A percentile compares a stretch with the other conserved stretches of the same genome.
Conservation (phyloP, 2,113 vertebrate species). For the Oncorhynchus kisutch region DNA sequence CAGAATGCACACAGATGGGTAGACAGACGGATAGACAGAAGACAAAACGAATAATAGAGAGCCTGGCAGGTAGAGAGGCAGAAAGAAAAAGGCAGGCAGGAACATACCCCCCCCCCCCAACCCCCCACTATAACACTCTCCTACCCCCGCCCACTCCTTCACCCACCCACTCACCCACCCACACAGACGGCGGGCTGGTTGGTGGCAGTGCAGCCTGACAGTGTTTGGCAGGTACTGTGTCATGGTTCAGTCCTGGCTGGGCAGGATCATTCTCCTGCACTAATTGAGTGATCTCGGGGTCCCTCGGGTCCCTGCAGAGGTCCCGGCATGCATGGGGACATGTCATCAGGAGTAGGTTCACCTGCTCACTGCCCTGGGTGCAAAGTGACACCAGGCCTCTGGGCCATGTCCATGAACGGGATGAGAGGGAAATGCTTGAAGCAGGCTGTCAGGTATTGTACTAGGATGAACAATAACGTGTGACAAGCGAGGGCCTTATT, state of each 20-base stretch:
- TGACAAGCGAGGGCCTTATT: too few species aligned
- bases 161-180: too few species aligned
- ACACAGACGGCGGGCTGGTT: slow-evolving; percentile 4
- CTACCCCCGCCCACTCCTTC: too few species aligned
- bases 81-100: not conserved
- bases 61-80: slow-evolving; percentile 18
- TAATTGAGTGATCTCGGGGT: slow-evolving; percentile 70
- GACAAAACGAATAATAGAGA: slow-evolving; percentile 43
- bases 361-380: too few species aligned
- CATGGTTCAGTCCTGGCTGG: slow-evolving; percentile 39
- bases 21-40: slow-evolving; percentile 43
- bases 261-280: slow-evolving; percentile 1
- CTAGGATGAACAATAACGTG: too few species aligned
- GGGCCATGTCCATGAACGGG: not conserved
- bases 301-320: slow-evolving; percentile 31
- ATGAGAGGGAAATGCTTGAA: too few species aligned
- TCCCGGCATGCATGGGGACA: too few species aligned
- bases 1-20: not conserved
- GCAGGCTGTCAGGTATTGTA: too few species aligned
- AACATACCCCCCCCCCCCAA: not conserved
- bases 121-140: too few species aligned
- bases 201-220: slow-evolving; percentile 35
- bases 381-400: slow-evolving; percentile 10
- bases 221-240: slow-evolving; percentile 48
- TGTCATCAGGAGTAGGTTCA: slow-evolving; percentile 37